phyloP scores from a whole-genome alignment of 23 tunicate genomes.

The Trididemnum nubilum region DNA sequence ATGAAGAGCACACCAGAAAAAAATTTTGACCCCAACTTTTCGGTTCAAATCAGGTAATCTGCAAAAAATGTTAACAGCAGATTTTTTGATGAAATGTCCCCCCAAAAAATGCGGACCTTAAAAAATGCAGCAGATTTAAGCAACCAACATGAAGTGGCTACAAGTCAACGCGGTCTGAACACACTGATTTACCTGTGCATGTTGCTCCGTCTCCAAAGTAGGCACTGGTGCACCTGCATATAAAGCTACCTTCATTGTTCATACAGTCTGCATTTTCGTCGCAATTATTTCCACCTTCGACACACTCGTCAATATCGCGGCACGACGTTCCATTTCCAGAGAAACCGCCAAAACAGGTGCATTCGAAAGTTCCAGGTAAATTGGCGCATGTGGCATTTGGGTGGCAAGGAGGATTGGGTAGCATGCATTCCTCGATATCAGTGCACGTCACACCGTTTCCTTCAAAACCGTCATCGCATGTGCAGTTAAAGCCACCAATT shows the following conservation, averaged over 20 bases:
- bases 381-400: conserved; percentile 37
- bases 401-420: neutral
- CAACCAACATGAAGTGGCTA: too few relatives aligned
- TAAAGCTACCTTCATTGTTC: conserved; percentile 1
- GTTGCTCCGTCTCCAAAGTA: conserved; percentile 29
- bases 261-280: neutral
- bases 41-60: too few relatives aligned
- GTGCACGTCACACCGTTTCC: conserved; percentile 32
- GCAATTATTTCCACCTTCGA: conserved; percentile 51
- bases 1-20: too few relatives aligned
- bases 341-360: conserved; percentile 37
- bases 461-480: conserved; percentile 10
- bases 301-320: conserved; percentile 70
- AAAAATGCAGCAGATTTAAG: too few relatives aligned
- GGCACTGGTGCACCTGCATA: neutral
- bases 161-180: too few relatives aligned
- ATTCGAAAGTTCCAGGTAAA: conserved; percentile 15
- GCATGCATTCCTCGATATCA: conserved; percentile 25
- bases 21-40: too few relatives aligned
- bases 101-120: too few relatives aligned
- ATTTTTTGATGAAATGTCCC: too few relatives aligned
- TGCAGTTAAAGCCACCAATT: conserved; percentile 23
- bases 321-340: conserved; percentile 32
- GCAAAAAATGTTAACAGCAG: too few relatives aligned
- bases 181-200: conserved; percentile 27